Base-by-base conservation (phyloP, 2,113 vertebrate species). In the Lontra canadensis region DNA sequence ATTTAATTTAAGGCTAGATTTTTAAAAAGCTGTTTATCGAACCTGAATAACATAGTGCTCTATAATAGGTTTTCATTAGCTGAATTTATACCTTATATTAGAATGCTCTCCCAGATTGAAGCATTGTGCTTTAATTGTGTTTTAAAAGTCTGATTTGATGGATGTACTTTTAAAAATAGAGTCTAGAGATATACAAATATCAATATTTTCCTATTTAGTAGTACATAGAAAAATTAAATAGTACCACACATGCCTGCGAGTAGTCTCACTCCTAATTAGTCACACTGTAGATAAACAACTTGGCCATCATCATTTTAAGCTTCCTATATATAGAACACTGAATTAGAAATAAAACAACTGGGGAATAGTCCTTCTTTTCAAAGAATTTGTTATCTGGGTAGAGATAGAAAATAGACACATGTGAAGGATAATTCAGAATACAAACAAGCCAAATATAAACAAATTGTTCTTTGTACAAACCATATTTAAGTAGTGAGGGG, bases 271-370 rank as follows among this genome's bases (percentile, higher is more conserved):
- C 52, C 39, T 92, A 92, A 84, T 93, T 81, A 92, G 23, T 95
- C 34, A 90, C 0, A 36, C 49, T 76, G 23, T 15, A 88, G n/a
- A 63, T 29, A 83, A 78, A 89, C 1, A 86, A 42, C 23, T 63
- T 52, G 0, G 14, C 31, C 34, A 81, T 39, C 14, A 21, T 74
- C 39, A 88, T 34, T 94, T 65, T 86, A 73, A 49, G 7, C 4
- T 88, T 83, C 39, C 31, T 83, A 6, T 49, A 25, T 71, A 34
- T 18, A 94, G 23, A 93, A 11, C 34, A 89, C 26, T 31, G 26
- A 93, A 49, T 6, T 57, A 26, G 65, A 96, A 90, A 94, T 80
- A 96, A 95, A 94, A 36, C 34, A 94, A 67, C 52, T 67, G 29
- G 44, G 94, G 57, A 80, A 76, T 21, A 93, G 18, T 21, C 15